These are phyloP conservation scores for Pseudolaguvia tuberculata DNA, from an alignment of 2,113 vertebrate species.

Conservation along the genomic window DNA sequence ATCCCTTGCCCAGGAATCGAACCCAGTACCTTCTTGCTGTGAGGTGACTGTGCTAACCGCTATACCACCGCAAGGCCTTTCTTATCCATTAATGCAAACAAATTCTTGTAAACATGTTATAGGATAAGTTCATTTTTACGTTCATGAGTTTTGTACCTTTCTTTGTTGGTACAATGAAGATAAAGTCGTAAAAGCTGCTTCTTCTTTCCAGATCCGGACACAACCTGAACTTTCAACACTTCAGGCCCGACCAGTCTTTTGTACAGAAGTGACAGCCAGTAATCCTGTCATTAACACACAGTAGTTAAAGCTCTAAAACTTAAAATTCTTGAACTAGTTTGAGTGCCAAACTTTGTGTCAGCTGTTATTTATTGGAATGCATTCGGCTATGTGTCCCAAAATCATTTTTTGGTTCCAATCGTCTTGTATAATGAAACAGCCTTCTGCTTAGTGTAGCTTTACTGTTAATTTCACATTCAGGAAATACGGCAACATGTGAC, in stretches of 20 bases:
- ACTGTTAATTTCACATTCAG: neutral
- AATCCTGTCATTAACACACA: slow-evolving; percentile 73
- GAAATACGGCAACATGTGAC: slow-evolving; percentile 42
- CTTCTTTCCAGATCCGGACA: neutral
- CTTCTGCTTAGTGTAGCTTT: neutral
- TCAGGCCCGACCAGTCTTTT: slow-evolving; percentile 84
- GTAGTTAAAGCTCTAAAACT: neutral
- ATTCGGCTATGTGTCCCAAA: too few relatives aligned
- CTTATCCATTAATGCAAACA: too few relatives aligned
- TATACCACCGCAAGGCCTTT: too few relatives aligned
- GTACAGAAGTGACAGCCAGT: slow-evolving; percentile 89
- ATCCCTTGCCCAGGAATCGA: too few relatives aligned
- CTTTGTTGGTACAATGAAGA: slow-evolving; percentile 79
- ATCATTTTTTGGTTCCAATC: too few relatives aligned
- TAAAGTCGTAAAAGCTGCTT: slow-evolving; percentile 74
- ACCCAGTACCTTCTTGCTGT: too few relatives aligned
- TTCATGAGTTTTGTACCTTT: slow-evolving; percentile 67
- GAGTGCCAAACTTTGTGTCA: neutral
- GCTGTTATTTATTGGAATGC: too few relatives aligned
- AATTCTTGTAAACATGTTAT: too few relatives aligned
- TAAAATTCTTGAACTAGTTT: neutral
- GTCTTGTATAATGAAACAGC: too few relatives aligned
- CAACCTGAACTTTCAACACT: slow-evolving; percentile 66
- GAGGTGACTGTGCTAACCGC: too few relatives aligned
- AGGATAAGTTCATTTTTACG: neutral